Evolutionary conservation across 2,888 invertebrate species (phyloP), one percentile per base, ranked within the genome.

Genomic region (Heliconius ismenius): DNA sequence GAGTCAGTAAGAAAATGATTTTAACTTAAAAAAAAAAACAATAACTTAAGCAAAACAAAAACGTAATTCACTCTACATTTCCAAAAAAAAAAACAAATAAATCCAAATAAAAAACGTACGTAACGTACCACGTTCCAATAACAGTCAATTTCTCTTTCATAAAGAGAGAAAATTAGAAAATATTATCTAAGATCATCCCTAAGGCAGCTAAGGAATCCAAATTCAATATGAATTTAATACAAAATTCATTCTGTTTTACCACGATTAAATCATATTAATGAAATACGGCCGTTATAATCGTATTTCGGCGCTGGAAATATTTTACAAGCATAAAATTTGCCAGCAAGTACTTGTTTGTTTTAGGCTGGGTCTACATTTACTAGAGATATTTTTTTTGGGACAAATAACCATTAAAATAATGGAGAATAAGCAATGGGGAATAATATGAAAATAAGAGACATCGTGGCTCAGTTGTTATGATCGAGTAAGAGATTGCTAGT

Each of bases 281-380:
- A 74, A 78, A 76, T 74, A 78, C 69, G 64, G 36, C 74, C 73
- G 73, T 65, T 60, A 76, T 79, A 77, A 78, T 78, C 74, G 68
- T 76, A 73, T 78, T 75, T 77, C 75, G 69, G 73, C 54, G 43
- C 73, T 36, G 73, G 75, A 87, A 87, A 87, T 88, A 86, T 86
- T 86, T 84, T 85, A 85, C 84, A 84, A 86, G 86, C 83, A 83
- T 79, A 81, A 86, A 88, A 87, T 89, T 86, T 85, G 85, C 85
- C 83, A 79, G 84, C 86, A 85, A 87, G 87, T 87, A 86, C 88
- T 86, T 85, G 86, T 89, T 88, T 62, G 62, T 18, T 73, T 70
- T 62, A 73, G 62, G 73, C 73, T 62, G 10, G 39, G 18, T 62
- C 60, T 73, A 73, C 73, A 73, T 73, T 73, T 62, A 62, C 4